These are phyloP conservation scores for Meloe dianella DNA, from an alignment of 2,888 invertebrate species.

Conservation along the genomic window DNA sequence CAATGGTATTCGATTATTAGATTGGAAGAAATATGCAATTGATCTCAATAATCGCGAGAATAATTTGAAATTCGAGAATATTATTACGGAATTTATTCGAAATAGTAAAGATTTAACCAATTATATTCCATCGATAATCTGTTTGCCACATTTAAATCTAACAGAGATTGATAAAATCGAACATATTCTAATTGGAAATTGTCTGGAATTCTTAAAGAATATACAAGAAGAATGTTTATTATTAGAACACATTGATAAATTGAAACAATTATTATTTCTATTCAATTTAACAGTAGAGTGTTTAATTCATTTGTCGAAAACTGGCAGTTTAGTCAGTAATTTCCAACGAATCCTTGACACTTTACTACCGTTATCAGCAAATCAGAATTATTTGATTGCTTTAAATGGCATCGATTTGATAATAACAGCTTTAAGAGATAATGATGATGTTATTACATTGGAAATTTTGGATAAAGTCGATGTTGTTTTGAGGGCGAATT, in stretches of 20 bases:
- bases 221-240: conserved; percentile 39
- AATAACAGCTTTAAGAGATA: conserved; percentile 61
- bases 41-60: conserved; percentile 62
- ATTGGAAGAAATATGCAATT: conserved; percentile 73
- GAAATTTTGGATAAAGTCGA: conserved; percentile 62
- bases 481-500: conserved; percentile 65
- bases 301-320: conserved; percentile 64
- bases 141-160: conserved; percentile 64
- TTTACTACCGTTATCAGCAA: conserved; percentile 60
- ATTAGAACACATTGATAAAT: conserved; percentile 14
- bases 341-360: conserved; percentile 59
- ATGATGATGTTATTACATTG: conserved; percentile 57
- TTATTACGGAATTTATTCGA: conserved; percentile 56
- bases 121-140: conserved; percentile 62
- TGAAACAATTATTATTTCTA: conserved; percentile 63
- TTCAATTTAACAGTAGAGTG: conserved; percentile 67
- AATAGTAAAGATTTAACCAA: conserved; percentile 46
- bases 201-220: conserved; percentile 39
- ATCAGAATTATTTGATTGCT: conserved; percentile 61
- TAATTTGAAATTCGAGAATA: conserved; percentile 57
- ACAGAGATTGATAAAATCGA: conserved; percentile 20
- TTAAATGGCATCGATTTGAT: conserved; percentile 65
- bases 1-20: conserved; percentile 65
- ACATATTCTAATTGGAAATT: conserved; percentile 46
- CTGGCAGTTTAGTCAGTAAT: conserved; percentile 60